Evolutionary conservation across 2,888 invertebrate species (phyloP), one percentile per base, ranked within the genome.

Genomic region (Petrophora chlorosata): DNA sequence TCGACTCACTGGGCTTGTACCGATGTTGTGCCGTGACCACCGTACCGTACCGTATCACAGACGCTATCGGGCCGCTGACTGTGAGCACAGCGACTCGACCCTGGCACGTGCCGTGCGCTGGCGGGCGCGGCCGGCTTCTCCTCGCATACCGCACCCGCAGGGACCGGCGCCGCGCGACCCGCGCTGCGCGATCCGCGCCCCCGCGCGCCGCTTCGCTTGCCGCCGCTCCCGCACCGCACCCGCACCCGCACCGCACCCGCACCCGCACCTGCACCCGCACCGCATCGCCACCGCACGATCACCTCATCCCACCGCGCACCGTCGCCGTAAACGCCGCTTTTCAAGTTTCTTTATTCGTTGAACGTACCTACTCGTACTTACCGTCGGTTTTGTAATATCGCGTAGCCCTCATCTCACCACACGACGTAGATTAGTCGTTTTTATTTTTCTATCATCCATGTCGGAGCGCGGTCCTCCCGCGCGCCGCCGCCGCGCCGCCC

Each of bases 21-120:
- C 56, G 61, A 63, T 63, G 70, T 67, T 64, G 73, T 68, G 73
- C 66, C 70, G 67, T 67, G 63, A 63, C 42, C 63, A 63, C 60
- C 34, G 55, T 52, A 19, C 26, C 16, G 47, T 19, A 35, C 33
- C 57, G 62, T 50, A 55, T 50, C 58, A 36, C 57, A 40, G 40
- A 34, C 40, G 40, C 46, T 33, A 39, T 5, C 39, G 46, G 44
- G 32, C 30, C 17, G 15, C 38, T 5, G 29, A 23, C 41, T 29
- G 40, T 51, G 43, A 38, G 48, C 50, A 23, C 34, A 26, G 29
- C 44, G 58, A 49, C 48, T 38, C 36, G 45, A 35, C 39, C 56
- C 53, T 40, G 56, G 53, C 56, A 44, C 49, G 54, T 39, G 52
- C 49, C 49, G 51, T 46, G 38, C 14, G 33, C 22, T 26, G 41